These are phyloP conservation scores for Sander vitreus DNA, from an alignment of 2,113 vertebrate genomes.

Conservation along the genomic window DNA sequence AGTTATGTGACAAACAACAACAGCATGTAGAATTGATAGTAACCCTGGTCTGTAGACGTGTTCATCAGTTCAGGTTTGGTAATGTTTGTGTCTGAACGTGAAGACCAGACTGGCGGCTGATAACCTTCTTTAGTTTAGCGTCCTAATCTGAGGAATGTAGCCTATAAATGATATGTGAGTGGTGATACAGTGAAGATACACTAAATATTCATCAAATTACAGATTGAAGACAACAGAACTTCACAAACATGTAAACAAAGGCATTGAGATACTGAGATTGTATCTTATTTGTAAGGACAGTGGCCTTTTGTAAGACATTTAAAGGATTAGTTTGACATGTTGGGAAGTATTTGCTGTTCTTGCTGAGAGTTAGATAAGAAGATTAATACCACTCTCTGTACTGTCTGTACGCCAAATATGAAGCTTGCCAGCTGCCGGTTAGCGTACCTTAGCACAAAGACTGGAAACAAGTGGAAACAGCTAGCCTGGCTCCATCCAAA, in stretches of 20 bases:
- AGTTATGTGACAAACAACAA: not conserved
- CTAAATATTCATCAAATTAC: not conserved
- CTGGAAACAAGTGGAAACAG: no score
- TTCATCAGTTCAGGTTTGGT: not conserved
- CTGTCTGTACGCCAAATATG: no score
- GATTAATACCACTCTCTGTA: no score
- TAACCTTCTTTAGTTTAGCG: not conserved
- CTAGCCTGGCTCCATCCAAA: no score
- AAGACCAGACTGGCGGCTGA: not conserved
- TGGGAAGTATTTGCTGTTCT: no score
- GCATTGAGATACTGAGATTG: not conserved
- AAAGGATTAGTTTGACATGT: no score
- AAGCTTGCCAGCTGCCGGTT: not conserved
- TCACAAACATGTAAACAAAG: not conserved
- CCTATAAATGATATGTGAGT: not conserved
- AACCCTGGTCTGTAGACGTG: not conserved
- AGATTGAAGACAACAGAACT: not conserved
- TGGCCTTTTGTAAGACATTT: no score
- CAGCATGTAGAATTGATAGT: not conserved
- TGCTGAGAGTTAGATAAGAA: no score
- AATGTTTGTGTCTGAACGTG: conserved; percentile 13
- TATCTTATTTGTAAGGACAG: no score
- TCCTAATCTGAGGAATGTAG: conserved; percentile 17
- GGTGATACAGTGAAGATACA: not conserved
- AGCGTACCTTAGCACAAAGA: not conserved